Evolutionary conservation across 1,140 invertebrate genomes (phyloP).

Genomic region (Pararge aegeria): DNA sequence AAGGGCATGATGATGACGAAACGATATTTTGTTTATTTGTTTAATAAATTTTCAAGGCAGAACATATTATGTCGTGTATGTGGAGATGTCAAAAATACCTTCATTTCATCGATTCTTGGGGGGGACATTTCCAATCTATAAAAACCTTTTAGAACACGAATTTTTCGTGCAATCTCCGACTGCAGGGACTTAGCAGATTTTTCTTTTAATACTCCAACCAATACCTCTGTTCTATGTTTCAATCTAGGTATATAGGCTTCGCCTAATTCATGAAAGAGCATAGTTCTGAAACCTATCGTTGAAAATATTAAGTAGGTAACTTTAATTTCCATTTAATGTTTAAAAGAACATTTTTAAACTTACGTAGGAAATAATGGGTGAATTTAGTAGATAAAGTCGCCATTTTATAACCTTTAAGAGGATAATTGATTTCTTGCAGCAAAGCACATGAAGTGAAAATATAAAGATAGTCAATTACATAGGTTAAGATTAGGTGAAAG

Average conservation of each 20-base stretch:
- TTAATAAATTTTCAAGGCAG: too few species aligned
- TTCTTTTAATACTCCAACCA: constrained; percentile 41
- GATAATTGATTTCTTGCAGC: too few species aligned
- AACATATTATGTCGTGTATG: too few species aligned
- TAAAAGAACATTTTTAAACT: not conserved
- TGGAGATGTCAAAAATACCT: too few species aligned
- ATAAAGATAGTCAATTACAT: too few species aligned
- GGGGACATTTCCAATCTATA: constrained; percentile 56
- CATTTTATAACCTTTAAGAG: not conserved
- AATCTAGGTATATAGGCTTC: constrained; percentile 37
- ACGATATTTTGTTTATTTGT: too few species aligned
- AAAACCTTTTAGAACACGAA: constrained; percentile 49
- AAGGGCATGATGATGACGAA: too few species aligned
- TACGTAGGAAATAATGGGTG: not conserved
- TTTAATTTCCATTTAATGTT: not conserved
- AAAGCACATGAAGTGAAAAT: too few species aligned
- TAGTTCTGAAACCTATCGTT: constrained; percentile 11
- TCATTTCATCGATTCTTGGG: constrained; percentile 40
- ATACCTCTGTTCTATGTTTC: constrained; percentile 23
- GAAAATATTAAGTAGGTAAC: not conserved
- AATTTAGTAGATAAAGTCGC: not conserved
- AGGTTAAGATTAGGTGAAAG: not conserved
- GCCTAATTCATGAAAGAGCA: constrained; percentile 24
- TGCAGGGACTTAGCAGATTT: constrained; percentile 38
- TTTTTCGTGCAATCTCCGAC: constrained; percentile 49